Conservation (phyloP, 2,797 vertebrate genomes). For the Cyprinella venusta region DNA sequence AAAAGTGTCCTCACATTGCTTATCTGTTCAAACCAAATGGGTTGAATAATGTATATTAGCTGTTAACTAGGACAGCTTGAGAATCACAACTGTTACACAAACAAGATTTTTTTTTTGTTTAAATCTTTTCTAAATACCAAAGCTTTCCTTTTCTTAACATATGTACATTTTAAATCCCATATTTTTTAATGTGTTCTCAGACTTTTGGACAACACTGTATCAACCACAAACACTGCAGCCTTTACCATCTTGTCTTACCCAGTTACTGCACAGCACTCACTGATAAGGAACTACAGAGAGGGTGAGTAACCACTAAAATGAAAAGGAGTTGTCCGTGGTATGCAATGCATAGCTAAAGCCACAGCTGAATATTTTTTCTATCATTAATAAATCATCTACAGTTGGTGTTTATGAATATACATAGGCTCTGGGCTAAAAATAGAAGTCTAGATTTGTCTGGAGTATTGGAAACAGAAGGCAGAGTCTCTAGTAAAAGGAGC, state of each 20-base stretch:
- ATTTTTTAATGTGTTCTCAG: not conserved
- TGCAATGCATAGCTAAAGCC: slow-evolving; percentile 35
- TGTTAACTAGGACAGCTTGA: no score
- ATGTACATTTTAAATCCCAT: not conserved
- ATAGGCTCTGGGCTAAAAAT: slow-evolving; percentile 38
- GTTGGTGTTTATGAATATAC: slow-evolving; percentile 50
- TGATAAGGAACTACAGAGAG: not conserved
- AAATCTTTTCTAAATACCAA: not conserved
- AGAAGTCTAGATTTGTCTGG: slow-evolving; percentile 43
- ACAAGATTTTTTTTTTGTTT: no score
- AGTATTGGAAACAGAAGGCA: slow-evolving; percentile 49
- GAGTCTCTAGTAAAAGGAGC: slow-evolving; percentile 37
- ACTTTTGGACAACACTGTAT: not conserved
- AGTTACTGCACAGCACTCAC: not conserved
- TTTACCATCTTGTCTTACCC: no score
- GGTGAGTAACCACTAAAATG: slow-evolving; percentile 29
- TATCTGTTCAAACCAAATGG: no score
- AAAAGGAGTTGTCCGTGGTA: slow-evolving; percentile 3
- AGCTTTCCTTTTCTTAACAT: no score
- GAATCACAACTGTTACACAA: no score
- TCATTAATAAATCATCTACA: slow-evolving; percentile 54
- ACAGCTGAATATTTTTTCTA: slow-evolving; percentile 36
- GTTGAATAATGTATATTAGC: no score
- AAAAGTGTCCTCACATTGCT: no score
- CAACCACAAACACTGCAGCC: not conserved